phyloP scores from a whole-genome alignment of 2,888 invertebrate genomes.

The Apomyelois bistriatella region DNA sequence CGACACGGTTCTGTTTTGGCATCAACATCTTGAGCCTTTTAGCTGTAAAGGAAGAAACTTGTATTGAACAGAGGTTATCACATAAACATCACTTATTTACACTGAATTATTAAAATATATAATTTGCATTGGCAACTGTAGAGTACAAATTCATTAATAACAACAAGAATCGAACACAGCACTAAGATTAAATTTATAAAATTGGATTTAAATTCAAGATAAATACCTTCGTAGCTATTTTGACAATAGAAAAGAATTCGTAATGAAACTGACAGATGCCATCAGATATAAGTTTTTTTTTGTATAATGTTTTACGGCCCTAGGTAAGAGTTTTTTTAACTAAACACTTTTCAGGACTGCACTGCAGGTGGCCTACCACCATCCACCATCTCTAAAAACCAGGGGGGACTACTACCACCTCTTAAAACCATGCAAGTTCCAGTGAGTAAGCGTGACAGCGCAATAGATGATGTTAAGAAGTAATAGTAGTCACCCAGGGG shows the following conservation, averaged over 20 bases:
- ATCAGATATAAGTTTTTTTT: background rate
- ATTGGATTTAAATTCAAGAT: slow-evolving; percentile 27
- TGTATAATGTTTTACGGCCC: too few species aligned
- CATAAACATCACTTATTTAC: slow-evolving; percentile 19
- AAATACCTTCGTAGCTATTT: slow-evolving; percentile 47
- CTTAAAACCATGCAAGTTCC: too few species aligned
- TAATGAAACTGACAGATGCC: slow-evolving; percentile 1
- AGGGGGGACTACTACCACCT: too few species aligned
- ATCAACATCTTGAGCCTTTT: slow-evolving; percentile 95
- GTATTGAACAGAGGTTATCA: slow-evolving; percentile 41
- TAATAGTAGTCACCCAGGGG: too few species aligned
- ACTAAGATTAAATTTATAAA: slow-evolving; percentile 26
- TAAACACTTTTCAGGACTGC: too few species aligned
- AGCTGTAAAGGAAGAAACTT: slow-evolving; percentile 58
- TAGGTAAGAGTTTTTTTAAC: too few species aligned
- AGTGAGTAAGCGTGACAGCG: too few species aligned
- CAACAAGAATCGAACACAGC: background rate
- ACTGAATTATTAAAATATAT: slow-evolving; percentile 30
- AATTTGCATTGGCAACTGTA: slow-evolving; percentile 5
- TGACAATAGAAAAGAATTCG: slow-evolving; percentile 43
- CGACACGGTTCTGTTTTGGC: slow-evolving; percentile 98
- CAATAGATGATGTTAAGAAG: too few species aligned
- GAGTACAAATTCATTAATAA: background rate
- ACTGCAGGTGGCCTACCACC: too few species aligned
- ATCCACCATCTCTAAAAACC: too few species aligned